phyloP scores from a whole-genome alignment of 1,140 invertebrate species.

The Artemia franciscana region DNA sequence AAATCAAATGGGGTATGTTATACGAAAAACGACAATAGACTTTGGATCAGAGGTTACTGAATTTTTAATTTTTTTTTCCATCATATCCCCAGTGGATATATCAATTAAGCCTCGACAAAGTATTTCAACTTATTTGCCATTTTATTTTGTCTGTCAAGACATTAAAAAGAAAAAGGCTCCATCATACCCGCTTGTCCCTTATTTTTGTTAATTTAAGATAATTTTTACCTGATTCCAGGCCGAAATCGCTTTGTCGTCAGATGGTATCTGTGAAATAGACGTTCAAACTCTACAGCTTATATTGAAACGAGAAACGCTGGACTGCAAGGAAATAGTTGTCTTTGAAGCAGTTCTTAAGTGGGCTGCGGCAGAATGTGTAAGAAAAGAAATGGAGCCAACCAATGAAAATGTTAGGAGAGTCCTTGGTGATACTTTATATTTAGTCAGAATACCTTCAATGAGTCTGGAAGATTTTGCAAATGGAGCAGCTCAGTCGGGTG shows the following conservation, averaged over 20 bases:
- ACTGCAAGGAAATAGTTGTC: conserved; percentile 8
- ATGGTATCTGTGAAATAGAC: conserved; percentile 77
- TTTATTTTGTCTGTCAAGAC: too few relatives aligned
- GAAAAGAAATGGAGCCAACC: conserved; percentile 41
- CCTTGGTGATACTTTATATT: conserved; percentile 49
- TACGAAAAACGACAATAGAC: too few relatives aligned
- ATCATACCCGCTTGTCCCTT: too few relatives aligned
- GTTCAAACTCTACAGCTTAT: conserved; percentile 66
- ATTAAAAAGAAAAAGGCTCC: too few relatives aligned
- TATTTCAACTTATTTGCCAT: too few relatives aligned
- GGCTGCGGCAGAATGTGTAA: conserved; percentile 58
- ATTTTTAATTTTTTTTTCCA: too few relatives aligned
- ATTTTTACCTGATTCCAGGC: conserved; percentile 36
- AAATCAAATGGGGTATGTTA: too few relatives aligned
- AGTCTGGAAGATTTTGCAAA: conserved; percentile 72
- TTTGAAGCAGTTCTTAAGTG: conserved; percentile 36
- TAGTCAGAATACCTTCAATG: conserved; percentile 75
- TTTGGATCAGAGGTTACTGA: too few relatives aligned
- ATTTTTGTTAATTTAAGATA: too few relatives aligned
- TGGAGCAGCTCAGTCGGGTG: conserved; percentile 61
- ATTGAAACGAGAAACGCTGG: conserved; percentile 54
- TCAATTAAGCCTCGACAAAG: too few relatives aligned
- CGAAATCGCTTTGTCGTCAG: conserved; percentile 75
- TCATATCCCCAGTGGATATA: too few relatives aligned
- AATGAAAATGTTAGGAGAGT: conserved; percentile 37